Evolutionary conservation across 2,888 invertebrate species (phyloP), one percentile per base, ranked within the genome.

Genomic region (Taphrorychus bicolor): DNA sequence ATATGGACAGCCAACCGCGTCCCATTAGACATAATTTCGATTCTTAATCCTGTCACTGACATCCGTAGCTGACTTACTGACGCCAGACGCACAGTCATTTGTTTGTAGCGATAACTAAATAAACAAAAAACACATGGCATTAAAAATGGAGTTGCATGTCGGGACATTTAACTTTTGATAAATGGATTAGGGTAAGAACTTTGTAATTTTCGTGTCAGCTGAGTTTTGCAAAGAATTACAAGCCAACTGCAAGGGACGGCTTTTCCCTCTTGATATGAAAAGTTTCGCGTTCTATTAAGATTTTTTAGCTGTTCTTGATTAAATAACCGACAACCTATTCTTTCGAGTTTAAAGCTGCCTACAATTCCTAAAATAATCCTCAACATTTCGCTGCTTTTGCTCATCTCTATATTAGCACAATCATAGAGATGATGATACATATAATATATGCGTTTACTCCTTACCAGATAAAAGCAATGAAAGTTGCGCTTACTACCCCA

Each of bases 51-150:
- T 68, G 68, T 54, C 64, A 59, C 41, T 56, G 56, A 68, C 68
- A 68, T 49, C 40, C 56, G 40, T 42, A 68, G 63, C 51, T 53
- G 59, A 62, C 63, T 68, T 68, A 64, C 59, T 59, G 68, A 64
- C 62, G 24, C 42, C 32, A 41, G 62, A 62, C 58, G 52, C 17
- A 24, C 48, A 19, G 54, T 61, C 67, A 70, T 70, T 70, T 70
- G 56, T 45, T 45, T 45, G 16, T 45, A 17, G 14, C 45, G 5
- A 45, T 17, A 45, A 45, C 45, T 45, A n/a, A n/a, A n/a, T 14
- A 16, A 45, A 16, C 14, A 45, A 45, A 45, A 45, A 32, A 32
- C 32, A 32, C 32, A 32, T 32, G 45, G 14, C 45, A 45, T 45
- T 45, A 45, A 45, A 45, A 45, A 45, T 45, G 45, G 45, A 45